A percentile compares a stretch with the other conserved stretches of the same genome.
Conservation (phyloP, 1,140 invertebrate species). For the Diachasmimorpha longicaudata region DNA sequence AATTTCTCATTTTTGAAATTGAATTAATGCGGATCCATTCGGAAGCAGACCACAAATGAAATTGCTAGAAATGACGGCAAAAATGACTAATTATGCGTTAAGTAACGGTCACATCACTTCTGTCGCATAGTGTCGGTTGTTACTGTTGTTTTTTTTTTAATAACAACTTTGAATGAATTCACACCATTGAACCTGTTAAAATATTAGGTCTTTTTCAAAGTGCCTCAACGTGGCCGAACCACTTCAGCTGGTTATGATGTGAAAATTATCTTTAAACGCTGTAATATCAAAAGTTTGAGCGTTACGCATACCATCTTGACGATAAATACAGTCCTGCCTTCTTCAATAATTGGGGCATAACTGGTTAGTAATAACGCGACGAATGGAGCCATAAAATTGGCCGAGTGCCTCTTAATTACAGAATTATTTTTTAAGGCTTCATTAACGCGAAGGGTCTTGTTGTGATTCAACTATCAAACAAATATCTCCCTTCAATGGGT, state of each 20-base stretch:
- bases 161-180: background rate
- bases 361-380: slow-evolving; percentile 6
- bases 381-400: slow-evolving; percentile 2
- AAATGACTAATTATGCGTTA: no score
- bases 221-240: background rate
- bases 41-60: no score
- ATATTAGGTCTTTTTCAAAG: background rate
- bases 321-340: slow-evolving; percentile 5
- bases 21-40: no score
- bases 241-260: background rate
- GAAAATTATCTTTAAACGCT: background rate
- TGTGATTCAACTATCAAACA: no score
- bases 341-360: slow-evolving; percentile 6
- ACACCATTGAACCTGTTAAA: background rate
- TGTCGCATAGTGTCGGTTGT: no score
- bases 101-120: no score
- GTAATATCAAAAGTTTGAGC: slow-evolving; percentile 11
- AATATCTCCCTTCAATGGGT: no score
- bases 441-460: no score
- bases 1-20: no score
- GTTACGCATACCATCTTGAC: slow-evolving; percentile 1
- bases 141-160: no score
- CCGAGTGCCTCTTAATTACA: background rate
- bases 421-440: background rate
- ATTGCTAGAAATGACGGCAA: no score